These are phyloP conservation scores for Amiota minor DNA, from an alignment of 2,888 invertebrate species.

Conservation along the genomic window DNA sequence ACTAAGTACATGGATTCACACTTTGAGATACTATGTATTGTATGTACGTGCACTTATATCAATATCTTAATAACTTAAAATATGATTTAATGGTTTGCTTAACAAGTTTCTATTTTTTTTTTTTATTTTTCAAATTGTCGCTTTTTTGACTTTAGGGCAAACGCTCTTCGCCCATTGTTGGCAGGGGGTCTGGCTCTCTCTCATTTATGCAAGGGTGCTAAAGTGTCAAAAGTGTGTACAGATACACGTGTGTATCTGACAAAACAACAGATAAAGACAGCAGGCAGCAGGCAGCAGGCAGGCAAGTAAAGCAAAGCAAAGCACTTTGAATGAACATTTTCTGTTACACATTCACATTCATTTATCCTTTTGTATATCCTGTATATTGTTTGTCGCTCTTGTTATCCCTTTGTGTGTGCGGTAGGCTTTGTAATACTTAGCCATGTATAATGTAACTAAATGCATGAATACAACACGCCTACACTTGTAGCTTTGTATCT, in stretches of 20 bases:
- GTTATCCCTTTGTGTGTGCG: slow-evolving; percentile 26
- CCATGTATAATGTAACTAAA: neutral
- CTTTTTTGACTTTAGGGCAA: slow-evolving; percentile 4
- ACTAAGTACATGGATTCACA: too few relatives aligned
- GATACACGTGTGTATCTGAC: neutral
- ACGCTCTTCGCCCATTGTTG: neutral
- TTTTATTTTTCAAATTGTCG: slow-evolving; percentile 10
- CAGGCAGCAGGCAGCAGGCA: too few relatives aligned
- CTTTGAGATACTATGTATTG: neutral
- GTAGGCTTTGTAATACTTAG: slow-evolving; percentile 20
- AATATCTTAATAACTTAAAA: slow-evolving; percentile 69
- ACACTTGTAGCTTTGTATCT: slow-evolving; percentile 23
- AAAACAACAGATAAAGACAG: too few relatives aligned
- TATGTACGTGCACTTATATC: slow-evolving; percentile 58
- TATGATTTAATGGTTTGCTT: slow-evolving; percentile 64
- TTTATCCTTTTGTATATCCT: neutral
- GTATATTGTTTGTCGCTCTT: slow-evolving; percentile 5
- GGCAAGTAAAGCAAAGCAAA: too few relatives aligned
- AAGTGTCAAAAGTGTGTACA: neutral
- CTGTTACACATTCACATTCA: neutral
- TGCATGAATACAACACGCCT: neutral
- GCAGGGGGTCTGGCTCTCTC: slow-evolving; percentile 1
- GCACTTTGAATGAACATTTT: neutral
- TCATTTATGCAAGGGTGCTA: neutral
- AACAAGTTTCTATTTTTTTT: slow-evolving; percentile 52